Percentiles rank a stretch among this genome's conserved stretches.
These are phyloP conservation scores for Tetramorium simillimum DNA, from an alignment of 1,140 invertebrate species.

Conservation along the genomic window DNA sequence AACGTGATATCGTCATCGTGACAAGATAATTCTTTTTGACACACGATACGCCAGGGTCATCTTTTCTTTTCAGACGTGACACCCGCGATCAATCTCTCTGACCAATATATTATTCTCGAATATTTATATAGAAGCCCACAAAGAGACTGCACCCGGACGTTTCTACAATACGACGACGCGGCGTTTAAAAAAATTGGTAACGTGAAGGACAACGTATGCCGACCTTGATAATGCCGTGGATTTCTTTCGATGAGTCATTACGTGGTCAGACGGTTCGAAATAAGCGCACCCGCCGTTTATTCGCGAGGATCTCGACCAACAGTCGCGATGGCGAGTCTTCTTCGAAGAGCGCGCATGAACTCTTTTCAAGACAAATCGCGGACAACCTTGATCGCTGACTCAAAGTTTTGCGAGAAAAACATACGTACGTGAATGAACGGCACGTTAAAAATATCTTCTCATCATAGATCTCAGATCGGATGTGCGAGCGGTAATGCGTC, in stretches of 20 bases:
- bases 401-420: slow-evolving; percentile 62
- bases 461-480: not conserved
- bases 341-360: not conserved
- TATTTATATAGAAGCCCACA: not conserved
- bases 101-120: slow-evolving; percentile 27
- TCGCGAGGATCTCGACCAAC: not conserved
- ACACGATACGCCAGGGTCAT: not conserved
- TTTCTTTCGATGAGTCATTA: slow-evolving; percentile 65
- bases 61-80: slow-evolving; percentile 2
- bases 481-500: slow-evolving; percentile 56
- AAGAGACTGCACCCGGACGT: not conserved
- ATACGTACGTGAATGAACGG: slow-evolving; percentile 56
- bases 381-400: slow-evolving; percentile 54
- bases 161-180: slow-evolving; percentile 3
- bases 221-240: slow-evolving; percentile 58
- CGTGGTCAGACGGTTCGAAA: slow-evolving; percentile 48
- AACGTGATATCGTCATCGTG: not conserved
- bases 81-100: slow-evolving; percentile 22
- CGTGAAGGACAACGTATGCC: slow-evolving; percentile 47
- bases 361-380: slow-evolving; percentile 10
- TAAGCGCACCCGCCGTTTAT: slow-evolving; percentile 25
- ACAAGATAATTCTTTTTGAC: not conserved
- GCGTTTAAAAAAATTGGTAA: slow-evolving; percentile 54
- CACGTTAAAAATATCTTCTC: slow-evolving; percentile 64
- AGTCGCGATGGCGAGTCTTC: no score